Evolutionary conservation across 2,888 invertebrate genomes (phyloP).

Genomic region (Pasiphila rectangulata): DNA sequence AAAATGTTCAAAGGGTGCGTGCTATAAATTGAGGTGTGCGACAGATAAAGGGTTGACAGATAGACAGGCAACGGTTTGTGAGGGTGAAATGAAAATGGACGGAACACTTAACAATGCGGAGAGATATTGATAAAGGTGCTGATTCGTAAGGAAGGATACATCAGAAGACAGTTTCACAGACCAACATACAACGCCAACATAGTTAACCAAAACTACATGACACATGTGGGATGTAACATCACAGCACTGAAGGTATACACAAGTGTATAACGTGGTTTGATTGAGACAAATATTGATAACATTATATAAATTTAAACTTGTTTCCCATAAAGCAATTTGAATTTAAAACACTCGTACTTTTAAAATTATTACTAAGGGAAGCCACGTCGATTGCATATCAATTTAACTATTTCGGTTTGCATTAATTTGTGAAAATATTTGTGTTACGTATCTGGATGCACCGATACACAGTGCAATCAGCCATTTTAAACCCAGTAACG

Average conservation of each 20-base stretch:
- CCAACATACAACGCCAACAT: neutral
- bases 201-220: neutral
- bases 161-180: neutral
- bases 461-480: constrained; percentile 3
- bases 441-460: neutral
- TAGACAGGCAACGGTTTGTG: neutral
- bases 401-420: constrained; percentile 10
- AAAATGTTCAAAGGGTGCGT: constrained; percentile 12
- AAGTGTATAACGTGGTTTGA: no score
- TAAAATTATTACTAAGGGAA: neutral
- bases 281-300: no score
- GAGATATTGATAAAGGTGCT: neutral
- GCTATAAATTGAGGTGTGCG: constrained; percentile 2
- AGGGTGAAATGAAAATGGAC: neutral
- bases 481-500: constrained; percentile 6
- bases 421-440: constrained; percentile 5
- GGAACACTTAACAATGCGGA: neutral
- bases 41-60: constrained; percentile 1
- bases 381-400: constrained; percentile 6
- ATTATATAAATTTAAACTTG: no score
- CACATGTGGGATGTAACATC: neutral
- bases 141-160: neutral
- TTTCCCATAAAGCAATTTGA: no score
- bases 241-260: neutral
- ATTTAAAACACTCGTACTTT: neutral